Evolutionary conservation across 2,113 vertebrate species (phyloP).

Genomic region (Pseudolaguvia tuberculata): DNA sequence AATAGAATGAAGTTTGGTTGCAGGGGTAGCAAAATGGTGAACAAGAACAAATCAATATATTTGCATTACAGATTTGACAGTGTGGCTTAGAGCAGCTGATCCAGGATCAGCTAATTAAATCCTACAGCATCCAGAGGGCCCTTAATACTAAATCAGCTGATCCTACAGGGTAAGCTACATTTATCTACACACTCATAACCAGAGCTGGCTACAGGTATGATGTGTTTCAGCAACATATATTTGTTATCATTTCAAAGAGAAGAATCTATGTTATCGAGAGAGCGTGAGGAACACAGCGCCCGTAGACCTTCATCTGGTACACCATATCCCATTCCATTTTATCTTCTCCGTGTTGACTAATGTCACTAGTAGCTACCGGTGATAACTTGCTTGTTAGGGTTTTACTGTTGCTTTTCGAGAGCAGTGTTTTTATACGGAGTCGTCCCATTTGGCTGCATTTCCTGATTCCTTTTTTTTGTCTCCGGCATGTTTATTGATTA

Average conservation of each 20-base stretch:
- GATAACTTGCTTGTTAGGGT: constrained; percentile 99
- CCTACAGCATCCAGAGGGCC: not conserved
- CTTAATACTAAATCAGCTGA: not conserved
- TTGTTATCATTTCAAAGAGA: constrained; percentile 98
- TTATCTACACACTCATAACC: constrained; percentile 71
- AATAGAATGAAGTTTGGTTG: no score
- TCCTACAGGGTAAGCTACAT: not conserved
- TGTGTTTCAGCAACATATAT: constrained; percentile 99
- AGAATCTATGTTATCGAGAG: constrained; percentile 88
- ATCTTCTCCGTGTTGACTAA: constrained; percentile 98
- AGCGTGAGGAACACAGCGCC: constrained; percentile 80
- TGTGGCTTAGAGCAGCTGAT: not conserved
- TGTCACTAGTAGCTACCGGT: constrained; percentile 99
- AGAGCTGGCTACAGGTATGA: constrained; percentile 78
- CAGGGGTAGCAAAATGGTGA: no score
- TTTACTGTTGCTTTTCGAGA: constrained; percentile 90
- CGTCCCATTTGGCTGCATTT: constrained; percentile 93
- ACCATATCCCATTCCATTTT: constrained; percentile 97
- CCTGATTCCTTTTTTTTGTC: constrained; percentile 90
- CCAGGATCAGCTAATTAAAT: not conserved
- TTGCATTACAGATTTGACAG: not conserved
- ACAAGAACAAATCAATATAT: not conserved
- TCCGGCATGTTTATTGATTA: constrained; percentile 99
- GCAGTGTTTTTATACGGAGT: constrained; percentile 94
- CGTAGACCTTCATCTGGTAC: constrained; percentile 80